These are phyloP conservation scores for Tragopan temminckii DNA, from an alignment of 2,797 vertebrate genomes.

Conservation along the genomic window DNA sequence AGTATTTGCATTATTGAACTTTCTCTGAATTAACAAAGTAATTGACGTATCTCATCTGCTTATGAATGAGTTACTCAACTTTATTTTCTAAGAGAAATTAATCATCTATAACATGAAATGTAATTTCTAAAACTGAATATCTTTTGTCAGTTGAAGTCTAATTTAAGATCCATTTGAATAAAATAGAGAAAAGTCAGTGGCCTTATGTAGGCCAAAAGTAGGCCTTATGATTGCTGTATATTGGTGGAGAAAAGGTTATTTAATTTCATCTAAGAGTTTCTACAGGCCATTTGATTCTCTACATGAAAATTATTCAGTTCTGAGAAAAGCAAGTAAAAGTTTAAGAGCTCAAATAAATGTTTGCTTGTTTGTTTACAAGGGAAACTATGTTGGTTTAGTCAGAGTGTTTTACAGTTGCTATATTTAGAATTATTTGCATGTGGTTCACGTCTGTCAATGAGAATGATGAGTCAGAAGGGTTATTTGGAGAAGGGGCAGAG, in stretches of 20 bases:
- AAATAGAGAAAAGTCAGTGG: neutral
- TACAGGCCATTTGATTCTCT: neutral
- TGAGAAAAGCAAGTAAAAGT: neutral
- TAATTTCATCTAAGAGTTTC: neutral
- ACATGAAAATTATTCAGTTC: neutral
- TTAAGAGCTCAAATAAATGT: neutral
- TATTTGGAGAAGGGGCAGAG: neutral
- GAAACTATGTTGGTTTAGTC: neutral
- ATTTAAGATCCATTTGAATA: neutral
- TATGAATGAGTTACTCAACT: neutral
- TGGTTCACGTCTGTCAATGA: neutral
- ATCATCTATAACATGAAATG: neutral
- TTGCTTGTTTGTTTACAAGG: neutral
- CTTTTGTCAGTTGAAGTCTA: neutral
- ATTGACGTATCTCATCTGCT: neutral
- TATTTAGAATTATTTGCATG: neutral
- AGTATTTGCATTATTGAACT: neutral
- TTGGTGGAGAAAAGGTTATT: neutral
- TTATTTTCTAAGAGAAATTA: neutral
- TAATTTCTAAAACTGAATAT: neutral
- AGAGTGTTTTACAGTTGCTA: neutral
- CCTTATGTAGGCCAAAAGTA: no score
- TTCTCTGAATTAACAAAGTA: neutral
- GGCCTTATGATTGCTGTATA: neutral
- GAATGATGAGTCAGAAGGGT: neutral